Conservation (phyloP, 2,113 vertebrate species). For the Dipodomys stephensi region DNA sequence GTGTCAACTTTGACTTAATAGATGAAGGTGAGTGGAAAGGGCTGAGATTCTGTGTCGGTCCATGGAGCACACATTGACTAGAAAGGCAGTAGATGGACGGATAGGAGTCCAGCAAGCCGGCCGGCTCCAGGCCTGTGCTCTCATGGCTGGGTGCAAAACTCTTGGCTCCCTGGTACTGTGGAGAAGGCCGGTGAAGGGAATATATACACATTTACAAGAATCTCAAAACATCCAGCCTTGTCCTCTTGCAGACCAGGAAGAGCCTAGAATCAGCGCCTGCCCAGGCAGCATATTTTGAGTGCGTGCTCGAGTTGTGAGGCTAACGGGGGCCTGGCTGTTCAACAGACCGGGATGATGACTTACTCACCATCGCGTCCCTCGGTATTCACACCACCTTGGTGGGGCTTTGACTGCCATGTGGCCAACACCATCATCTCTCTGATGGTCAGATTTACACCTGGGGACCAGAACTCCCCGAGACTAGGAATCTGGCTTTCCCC, state of each 20-base stretch:
- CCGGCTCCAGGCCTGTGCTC: neutral
- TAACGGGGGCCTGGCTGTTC: neutral
- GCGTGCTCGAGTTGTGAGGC: neutral
- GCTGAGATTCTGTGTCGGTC: neutral
- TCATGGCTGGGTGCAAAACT: neutral
- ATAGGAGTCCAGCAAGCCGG: neutral
- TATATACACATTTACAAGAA: neutral
- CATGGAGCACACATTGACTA: neutral
- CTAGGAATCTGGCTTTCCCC: neutral
- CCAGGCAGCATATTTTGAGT: neutral
- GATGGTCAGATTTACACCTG: neutral
- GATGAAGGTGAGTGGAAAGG: no score
- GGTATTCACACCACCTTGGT: rapidly evolving
- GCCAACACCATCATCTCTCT: neutral
- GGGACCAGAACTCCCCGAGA: neutral
- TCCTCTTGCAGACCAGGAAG: constrained; percentile 14
- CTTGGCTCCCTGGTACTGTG: neutral
- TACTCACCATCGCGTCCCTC: neutral
- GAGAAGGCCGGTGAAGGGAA: neutral
- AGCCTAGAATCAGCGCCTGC: constrained; percentile 47
- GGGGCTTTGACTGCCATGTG: neutral
- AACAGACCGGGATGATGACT: neutral
- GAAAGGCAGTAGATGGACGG: neutral
- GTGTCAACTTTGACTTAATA: neutral
- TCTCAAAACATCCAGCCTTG: neutral